Evolutionary conservation across 2,113 vertebrate species (phyloP).

Genomic region (Cavia porcellus): DNA sequence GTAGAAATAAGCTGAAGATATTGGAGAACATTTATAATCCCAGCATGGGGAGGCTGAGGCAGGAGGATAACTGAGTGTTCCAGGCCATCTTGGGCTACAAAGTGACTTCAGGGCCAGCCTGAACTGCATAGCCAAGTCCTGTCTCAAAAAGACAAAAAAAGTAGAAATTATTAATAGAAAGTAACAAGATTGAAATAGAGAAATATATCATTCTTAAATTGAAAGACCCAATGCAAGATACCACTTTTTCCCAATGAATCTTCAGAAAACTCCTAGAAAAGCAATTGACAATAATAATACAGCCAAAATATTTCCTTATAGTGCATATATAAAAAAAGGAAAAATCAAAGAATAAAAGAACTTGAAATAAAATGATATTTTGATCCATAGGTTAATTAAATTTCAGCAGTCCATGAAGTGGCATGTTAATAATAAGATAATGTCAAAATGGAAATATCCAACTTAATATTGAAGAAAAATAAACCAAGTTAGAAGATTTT

Average conservation of each 20-base stretch:
- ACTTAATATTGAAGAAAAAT: neutral
- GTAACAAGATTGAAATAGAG: neutral
- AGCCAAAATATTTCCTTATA: neutral
- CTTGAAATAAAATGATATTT: rapidly evolving
- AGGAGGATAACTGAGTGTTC: neutral
- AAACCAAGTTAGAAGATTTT: neutral
- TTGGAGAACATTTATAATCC: neutral
- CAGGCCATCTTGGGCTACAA: neutral
- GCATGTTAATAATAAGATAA: neutral
- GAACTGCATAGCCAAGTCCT: neutral
- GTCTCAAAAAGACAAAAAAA: neutral
- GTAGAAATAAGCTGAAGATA: neutral
- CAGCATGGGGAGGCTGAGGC: neutral
- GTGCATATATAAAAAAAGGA: neutral
- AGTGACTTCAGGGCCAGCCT: neutral
- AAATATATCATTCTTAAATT: neutral
- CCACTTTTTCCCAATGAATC: neutral
- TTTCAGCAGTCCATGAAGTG: neutral
- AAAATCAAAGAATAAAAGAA: neutral
- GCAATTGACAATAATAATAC: neutral
- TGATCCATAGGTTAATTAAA: neutral
- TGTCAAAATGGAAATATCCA: neutral
- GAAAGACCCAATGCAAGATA: neutral
- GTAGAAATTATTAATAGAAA: neutral
- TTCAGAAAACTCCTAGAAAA: neutral